Conservation (phyloP, 2,113 vertebrate genomes). For the Macroglossus sobrinus region DNA sequence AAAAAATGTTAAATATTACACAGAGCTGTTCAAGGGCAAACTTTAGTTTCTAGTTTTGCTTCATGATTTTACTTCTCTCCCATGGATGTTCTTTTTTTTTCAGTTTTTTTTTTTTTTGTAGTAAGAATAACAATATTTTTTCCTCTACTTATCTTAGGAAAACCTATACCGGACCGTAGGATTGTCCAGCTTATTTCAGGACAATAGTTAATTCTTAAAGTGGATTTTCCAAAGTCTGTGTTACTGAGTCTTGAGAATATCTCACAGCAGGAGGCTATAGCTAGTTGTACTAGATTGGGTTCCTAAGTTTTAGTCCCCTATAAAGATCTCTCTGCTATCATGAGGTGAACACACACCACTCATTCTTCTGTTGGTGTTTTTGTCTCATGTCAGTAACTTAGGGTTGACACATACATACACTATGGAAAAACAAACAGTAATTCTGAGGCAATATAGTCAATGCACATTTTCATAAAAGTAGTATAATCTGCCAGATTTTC, state of each 20-base stretch:
- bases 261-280: neutral
- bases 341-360: neutral
- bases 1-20: neutral
- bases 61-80: neutral
- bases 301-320: neutral
- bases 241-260: neutral
- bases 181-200: neutral
- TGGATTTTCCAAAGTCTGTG: neutral
- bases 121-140: neutral
- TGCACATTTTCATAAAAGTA: constrained; percentile 11
- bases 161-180: neutral
- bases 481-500: neutral
- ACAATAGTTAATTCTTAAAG: constrained; percentile 19
- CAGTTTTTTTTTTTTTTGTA: neutral
- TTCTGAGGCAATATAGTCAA: neutral
- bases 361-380: neutral
- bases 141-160: neutral
- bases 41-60: constrained; percentile 1
- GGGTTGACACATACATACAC: neutral
- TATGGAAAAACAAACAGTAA: neutral
- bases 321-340: neutral
- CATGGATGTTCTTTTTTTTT: neutral
- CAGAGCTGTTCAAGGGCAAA: neutral
- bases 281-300: neutral
- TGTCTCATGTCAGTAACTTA: neutral